Evolutionary conservation across 2,113 vertebrate genomes (phyloP), one percentile per base, ranked within the genome.

Genomic region (Holacanthus passer): DNA sequence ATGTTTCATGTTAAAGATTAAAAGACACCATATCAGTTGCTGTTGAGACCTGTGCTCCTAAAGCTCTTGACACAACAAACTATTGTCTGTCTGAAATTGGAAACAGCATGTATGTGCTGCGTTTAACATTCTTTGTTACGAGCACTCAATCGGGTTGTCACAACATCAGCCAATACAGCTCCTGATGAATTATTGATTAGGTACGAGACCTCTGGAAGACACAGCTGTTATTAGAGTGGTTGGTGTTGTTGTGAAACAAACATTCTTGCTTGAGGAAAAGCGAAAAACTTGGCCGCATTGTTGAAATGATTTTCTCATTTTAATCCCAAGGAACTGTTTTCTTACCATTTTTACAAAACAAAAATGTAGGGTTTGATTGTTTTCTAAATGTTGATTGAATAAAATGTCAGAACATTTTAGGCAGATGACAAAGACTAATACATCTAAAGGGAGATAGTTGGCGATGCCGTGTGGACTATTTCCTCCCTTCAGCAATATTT

Each of bases 111-210:
- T 74, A 13, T 43, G 74, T 14, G 45, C 37, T 63, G 62, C 1
- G 3, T 27, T 45, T 20, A 24, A 48, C 35, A 35, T 75, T 72
- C 19, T 53, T 74, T 77, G n/a, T 81, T 60, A 24, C 55, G 84
- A 69, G 76, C 14, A 60, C 31, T 73, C 31, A 81, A 31, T 89
- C 58, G 66, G 29, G 16, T 41, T 84, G 64, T 91, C 62, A 76
- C 48, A 63, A 77, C 55, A 63, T 66, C 16, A 55, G 67, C 72
- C 55, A 75, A 19, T 78, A 67, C 20, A 7, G 10, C 24, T 76
- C 31, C 70, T 63, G 6, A 65, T 77, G 58, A 58, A 63, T 86
- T 84, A 77, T 58, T 81, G 82, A 84, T 88, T 69, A 68, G 72
- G 69, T 60, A 48, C 8, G 1, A 87, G 71, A 79, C 41, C 52